These are phyloP conservation scores for Gonocerus acuteangulatus DNA, from an alignment of 2,888 invertebrate genomes.

Conservation along the genomic window DNA sequence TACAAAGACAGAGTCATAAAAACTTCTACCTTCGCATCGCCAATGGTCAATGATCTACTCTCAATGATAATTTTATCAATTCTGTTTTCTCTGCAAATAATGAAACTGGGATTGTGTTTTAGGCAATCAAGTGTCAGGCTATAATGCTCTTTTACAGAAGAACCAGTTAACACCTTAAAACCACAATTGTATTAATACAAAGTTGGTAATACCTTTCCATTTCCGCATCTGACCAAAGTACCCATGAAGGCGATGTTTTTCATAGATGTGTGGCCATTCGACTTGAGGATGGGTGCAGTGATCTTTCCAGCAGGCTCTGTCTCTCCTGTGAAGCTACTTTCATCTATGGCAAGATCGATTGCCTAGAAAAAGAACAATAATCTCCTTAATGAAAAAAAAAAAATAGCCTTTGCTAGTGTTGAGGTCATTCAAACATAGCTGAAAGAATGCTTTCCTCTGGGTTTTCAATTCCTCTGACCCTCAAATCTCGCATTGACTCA, in stretches of 20 bases:
- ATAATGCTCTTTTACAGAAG: too few species aligned
- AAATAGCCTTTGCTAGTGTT: not conserved
- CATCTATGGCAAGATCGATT: conserved; percentile 88
- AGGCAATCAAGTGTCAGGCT: too few species aligned
- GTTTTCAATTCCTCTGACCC: not conserved
- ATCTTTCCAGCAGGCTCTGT: conserved; percentile 84
- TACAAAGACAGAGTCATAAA: too few species aligned
- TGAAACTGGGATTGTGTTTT: too few species aligned
- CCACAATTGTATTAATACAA: too few species aligned
- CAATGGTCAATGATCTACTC: too few species aligned
- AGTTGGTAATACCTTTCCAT: conserved; percentile 75
- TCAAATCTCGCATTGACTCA: not conserved
- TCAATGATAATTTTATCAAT: too few species aligned
- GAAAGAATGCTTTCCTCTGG: not conserved
- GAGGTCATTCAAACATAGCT: not conserved
- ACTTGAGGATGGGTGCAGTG: conserved; percentile 56
- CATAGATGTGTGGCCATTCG: conserved; percentile 60
- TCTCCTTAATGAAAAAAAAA: too few species aligned
- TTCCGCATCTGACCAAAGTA: conserved; percentile 89
- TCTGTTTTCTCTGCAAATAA: too few species aligned
- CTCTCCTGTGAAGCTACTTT: conserved; percentile 98
- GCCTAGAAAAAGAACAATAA: conserved; percentile 49
- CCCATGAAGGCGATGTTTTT: conserved; percentile 97
- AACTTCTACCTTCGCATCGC: too few species aligned
- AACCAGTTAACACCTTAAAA: too few species aligned